phyloP scores from a whole-genome alignment of 2,888 invertebrate genomes.

The Ferdinandea cuprea region DNA sequence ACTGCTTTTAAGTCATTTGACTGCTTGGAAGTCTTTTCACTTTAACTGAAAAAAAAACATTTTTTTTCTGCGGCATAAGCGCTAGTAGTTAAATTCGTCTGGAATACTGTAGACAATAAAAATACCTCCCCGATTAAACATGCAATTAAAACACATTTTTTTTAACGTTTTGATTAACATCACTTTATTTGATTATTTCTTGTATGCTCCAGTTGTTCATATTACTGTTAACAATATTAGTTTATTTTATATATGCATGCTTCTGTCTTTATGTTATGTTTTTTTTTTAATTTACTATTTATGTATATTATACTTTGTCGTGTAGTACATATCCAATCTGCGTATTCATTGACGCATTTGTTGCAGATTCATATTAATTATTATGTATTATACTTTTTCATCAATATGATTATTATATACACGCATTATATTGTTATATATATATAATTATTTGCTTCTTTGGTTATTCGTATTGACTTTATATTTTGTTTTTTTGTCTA shows the following conservation, averaged over 20 bases:
- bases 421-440: conserved; percentile 49
- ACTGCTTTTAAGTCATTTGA: too few species aligned
- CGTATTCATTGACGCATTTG: conserved; percentile 27
- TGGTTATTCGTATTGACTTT: conserved; percentile 48
- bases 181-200: conserved; percentile 71
- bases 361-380: conserved; percentile 29
- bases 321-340: conserved; percentile 25
- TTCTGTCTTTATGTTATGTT: conserved; percentile 17
- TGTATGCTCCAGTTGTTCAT: conserved; percentile 63
- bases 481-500: conserved; percentile 32
- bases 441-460: conserved; percentile 32
- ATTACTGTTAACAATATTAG: conserved; percentile 62
- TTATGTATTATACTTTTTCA: conserved; percentile 18
- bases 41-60: too few species aligned
- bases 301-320: conserved; percentile 24
- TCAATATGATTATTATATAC: conserved; percentile 69
- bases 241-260: conserved; percentile 41
- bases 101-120: too few species aligned
- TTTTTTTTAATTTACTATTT: conserved; percentile 38
- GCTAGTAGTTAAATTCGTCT: too few species aligned
- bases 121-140: too few species aligned
- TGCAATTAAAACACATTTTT: conserved; percentile 8
- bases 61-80: too few species aligned
- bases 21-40: too few species aligned
- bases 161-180: conserved; percentile 71